Evolutionary conservation across 2,113 vertebrate species (phyloP).

Genomic region (Laticauda laticaudata): DNA sequence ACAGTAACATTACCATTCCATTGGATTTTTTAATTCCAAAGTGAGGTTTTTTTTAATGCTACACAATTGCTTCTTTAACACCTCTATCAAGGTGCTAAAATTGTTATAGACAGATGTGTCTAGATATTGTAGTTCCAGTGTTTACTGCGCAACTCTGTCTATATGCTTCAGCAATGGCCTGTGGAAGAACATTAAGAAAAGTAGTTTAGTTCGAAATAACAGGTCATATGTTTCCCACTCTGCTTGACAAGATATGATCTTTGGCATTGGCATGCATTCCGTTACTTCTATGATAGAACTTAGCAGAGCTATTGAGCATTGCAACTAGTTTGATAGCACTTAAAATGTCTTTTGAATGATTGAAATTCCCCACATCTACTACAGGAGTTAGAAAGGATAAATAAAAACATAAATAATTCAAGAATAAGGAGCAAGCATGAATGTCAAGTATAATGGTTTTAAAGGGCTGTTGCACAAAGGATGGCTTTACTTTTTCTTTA

Average conservation of each 20-base stretch:
- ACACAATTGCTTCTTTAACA: neutral
- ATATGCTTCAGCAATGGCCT: neutral
- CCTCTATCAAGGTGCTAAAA: neutral
- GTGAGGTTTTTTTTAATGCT: neutral
- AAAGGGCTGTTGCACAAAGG: neutral
- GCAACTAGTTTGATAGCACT: neutral
- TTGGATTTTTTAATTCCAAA: neutral
- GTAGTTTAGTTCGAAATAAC: neutral
- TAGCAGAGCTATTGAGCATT: neutral
- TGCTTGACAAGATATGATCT: neutral
- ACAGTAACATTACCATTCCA: neutral
- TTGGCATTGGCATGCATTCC: neutral
- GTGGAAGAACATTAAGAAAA: neutral
- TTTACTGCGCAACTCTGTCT: neutral
- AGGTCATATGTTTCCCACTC: neutral
- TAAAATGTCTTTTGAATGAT: neutral
- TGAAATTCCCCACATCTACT: neutral
- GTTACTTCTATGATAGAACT: neutral
- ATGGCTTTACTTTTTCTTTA: neutral
- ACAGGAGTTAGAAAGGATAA: neutral
- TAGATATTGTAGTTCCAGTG: neutral
- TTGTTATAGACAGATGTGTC: too few relatives aligned
- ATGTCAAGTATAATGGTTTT: neutral
- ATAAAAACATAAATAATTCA: neutral
- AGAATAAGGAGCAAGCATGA: neutral